Percentiles rank a stretch among this genome's conserved stretches.
Conservation (phyloP, 2,888 invertebrate species). For the Thera obeliscata region DNA sequence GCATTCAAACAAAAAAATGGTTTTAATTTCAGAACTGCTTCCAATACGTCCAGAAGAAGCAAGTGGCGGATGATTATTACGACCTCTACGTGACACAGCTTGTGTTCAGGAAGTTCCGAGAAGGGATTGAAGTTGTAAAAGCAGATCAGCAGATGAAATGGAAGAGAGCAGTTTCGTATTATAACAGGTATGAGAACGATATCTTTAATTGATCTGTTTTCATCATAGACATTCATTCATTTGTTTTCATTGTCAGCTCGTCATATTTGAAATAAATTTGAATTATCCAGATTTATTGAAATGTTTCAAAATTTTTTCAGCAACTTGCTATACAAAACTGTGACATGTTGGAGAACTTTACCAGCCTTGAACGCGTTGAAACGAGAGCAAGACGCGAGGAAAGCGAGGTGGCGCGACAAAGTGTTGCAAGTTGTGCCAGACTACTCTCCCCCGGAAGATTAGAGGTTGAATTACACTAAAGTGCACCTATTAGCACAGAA, state of each 20-base stretch:
- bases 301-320: constrained; percentile 55
- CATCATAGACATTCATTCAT: background rate
- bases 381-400: constrained; percentile 87
- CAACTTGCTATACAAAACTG: constrained; percentile 70
- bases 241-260: too few relatives aligned
- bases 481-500: too few relatives aligned
- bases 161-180: constrained; percentile 73
- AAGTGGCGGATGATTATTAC: constrained; percentile 89
- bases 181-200: constrained; percentile 67
- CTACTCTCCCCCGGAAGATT: constrained; percentile 85
- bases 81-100: constrained; percentile 85
- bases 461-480: constrained; percentile 11
- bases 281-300: too few relatives aligned
- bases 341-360: constrained; percentile 86
- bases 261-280: too few relatives aligned
- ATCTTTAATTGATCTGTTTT: too few relatives aligned
- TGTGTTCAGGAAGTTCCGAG: constrained; percentile 80
- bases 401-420: constrained; percentile 88
- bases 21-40: constrained; percentile 68
- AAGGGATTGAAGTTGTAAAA: constrained; percentile 69
- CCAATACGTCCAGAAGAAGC: constrained; percentile 80
- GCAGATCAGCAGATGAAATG: constrained; percentile 77
- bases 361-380: constrained; percentile 86
- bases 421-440: constrained; percentile 89
- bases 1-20: background rate